Conservation (phyloP, 2,113 vertebrate species). For the Sturnus vulgaris region DNA sequence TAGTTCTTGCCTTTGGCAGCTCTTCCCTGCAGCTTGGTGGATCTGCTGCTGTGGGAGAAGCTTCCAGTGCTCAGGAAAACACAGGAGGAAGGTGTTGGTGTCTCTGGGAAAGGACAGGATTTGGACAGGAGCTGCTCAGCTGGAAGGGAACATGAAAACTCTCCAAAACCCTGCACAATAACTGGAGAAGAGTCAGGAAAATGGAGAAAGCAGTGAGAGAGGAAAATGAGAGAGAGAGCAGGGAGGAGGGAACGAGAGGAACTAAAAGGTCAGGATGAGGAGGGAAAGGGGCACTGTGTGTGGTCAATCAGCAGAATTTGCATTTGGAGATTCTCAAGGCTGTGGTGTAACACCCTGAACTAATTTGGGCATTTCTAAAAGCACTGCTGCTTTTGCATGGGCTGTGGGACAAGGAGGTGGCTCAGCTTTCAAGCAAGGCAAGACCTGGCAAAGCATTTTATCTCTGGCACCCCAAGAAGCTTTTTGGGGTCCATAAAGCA, state of each 20-base stretch:
- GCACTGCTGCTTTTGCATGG: accelerated
- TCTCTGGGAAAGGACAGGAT: accelerated
- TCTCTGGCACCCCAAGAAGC: neutral
- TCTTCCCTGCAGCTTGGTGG: neutral
- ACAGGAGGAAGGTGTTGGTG: accelerated
- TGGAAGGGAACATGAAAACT: neutral
- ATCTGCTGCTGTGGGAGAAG: neutral
- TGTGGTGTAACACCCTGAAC: neutral
- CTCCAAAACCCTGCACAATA: accelerated
- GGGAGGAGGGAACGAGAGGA: neutral
- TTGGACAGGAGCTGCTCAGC: neutral
- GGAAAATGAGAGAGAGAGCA: neutral
- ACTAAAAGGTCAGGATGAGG: neutral
- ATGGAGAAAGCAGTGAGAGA: neutral
- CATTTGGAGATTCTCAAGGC: neutral
- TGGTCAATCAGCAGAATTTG: neutral
- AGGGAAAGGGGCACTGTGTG: accelerated
- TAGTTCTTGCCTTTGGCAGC: neutral
- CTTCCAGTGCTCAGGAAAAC: neutral
- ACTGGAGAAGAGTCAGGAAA: neutral
- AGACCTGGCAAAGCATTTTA: neutral
- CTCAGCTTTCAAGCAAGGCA: neutral
- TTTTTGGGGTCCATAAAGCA: neutral
- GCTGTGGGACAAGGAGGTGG: neutral
- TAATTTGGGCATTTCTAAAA: neutral